Percentiles rank a stretch among this genome's conserved stretches.
phyloP scores from a whole-genome alignment of 2,113 vertebrate species.

The Notarius lentiginosus region DNA sequence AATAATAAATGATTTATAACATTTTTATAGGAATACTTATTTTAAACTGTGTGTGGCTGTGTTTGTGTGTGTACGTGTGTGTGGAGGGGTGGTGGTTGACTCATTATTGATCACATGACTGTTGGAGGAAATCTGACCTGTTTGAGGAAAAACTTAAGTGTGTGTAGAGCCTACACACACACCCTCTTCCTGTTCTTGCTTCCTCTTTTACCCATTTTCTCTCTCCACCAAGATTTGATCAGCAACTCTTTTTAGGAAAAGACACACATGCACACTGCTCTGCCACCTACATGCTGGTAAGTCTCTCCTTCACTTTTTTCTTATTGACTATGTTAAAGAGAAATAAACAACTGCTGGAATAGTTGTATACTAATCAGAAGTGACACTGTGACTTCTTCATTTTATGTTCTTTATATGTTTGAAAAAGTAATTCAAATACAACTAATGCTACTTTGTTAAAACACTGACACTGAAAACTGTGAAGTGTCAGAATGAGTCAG shows the following conservation, averaged over 20 bases:
- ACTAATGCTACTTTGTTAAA: not conserved
- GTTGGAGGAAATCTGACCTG: conserved; percentile 1
- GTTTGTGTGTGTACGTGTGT: conserved; percentile 8
- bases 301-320: not conserved
- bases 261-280: conserved; percentile 29
- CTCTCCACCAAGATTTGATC: conserved; percentile 72
- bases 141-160: not conserved
- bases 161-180: conserved; percentile 25
- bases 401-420: conserved; percentile 1
- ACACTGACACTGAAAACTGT: not conserved
- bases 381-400: not conserved
- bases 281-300: not conserved
- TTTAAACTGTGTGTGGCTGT: not conserved
- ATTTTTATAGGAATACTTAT: not conserved
- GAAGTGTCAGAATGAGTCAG: not conserved
- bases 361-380: not conserved
- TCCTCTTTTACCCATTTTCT: conserved; percentile 63
- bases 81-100: not conserved
- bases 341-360: not conserved
- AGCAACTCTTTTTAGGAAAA: conserved; percentile 70
- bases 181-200: conserved; percentile 59
- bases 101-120: conserved; percentile 5
- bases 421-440: conserved; percentile 46
- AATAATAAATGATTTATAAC: not conserved
- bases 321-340: not conserved